Percentiles rank a stretch among this genome's conserved stretches.
These are phyloP conservation scores for Hirtodrosophila trivittata DNA, from an alignment of 2,888 invertebrate genomes.

Conservation along the genomic window DNA sequence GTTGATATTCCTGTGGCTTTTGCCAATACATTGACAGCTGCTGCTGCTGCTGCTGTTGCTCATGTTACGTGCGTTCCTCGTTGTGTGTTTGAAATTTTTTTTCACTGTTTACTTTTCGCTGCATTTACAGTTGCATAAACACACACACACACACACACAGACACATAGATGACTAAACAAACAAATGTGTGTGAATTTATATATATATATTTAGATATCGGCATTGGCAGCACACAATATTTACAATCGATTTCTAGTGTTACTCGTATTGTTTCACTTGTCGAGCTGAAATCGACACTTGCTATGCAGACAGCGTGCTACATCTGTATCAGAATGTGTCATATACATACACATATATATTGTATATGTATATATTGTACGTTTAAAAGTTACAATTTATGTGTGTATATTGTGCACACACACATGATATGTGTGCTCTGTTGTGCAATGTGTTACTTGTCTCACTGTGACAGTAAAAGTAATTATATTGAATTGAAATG, in stretches of 20 bases:
- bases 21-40: slow-evolving; percentile 41
- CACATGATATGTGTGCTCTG: not conserved
- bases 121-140: slow-evolving; percentile 37
- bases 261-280: slow-evolving; percentile 55
- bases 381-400: not conserved
- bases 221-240: slow-evolving; percentile 48
- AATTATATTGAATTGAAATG: slow-evolving; percentile 44
- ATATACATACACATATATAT: slow-evolving; percentile 1
- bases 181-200: slow-evolving; percentile 9
- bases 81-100: slow-evolving; percentile 31
- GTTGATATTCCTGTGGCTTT: slow-evolving; percentile 29
- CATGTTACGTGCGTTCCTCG: slow-evolving; percentile 20
- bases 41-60: slow-evolving; percentile 10
- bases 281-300: slow-evolving; percentile 46
- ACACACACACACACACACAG: slow-evolving; percentile 4
- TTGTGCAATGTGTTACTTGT: slow-evolving; percentile 4
- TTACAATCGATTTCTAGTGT: slow-evolving; percentile 67
- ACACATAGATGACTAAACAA: not conserved
- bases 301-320: slow-evolving; percentile 32
- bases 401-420: not conserved
- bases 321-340: slow-evolving; percentile 23
- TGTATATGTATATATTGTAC: not conserved
- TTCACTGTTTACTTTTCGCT: slow-evolving; percentile 36
- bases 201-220: slow-evolving; percentile 38
- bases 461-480: slow-evolving; percentile 22